A percentile compares a stretch with the other conserved stretches of the same genome.
Evolutionary conservation across 2,113 vertebrate species (phyloP).

Genomic region (Axis porcinus): DNA sequence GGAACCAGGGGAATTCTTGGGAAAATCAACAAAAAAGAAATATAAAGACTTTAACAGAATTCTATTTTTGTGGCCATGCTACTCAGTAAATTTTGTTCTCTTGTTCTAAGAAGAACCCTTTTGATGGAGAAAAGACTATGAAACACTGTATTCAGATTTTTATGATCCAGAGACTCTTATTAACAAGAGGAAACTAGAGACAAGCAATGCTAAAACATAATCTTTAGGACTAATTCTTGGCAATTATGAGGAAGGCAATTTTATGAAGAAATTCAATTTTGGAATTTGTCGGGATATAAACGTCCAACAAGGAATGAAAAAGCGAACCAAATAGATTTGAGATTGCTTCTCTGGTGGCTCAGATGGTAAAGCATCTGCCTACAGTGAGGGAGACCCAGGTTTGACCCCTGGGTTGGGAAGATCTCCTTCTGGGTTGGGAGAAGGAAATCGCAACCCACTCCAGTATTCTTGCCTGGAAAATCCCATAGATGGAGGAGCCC

Average conservation of each 20-base stretch:
- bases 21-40: conserved; percentile 38
- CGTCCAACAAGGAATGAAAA: not conserved
- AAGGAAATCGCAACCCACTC: too few relatives aligned
- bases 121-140: not conserved
- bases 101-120: conserved; percentile 8
- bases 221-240: not conserved
- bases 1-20: conserved; percentile 79
- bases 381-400: too few relatives aligned
- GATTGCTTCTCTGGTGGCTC: too few relatives aligned
- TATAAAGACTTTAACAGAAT: not conserved
- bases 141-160: not conserved
- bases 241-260: not conserved
- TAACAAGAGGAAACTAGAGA: not conserved
- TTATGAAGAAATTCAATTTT: not conserved
- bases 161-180: not conserved
- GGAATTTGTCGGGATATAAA: not conserved
- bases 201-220: not conserved
- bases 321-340: not conserved
- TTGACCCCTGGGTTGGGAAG: too few relatives aligned
- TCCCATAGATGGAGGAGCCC: too few relatives aligned
- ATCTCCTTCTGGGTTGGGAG: too few relatives aligned
- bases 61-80: not conserved
- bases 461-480: too few relatives aligned
- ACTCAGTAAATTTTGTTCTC: not conserved
- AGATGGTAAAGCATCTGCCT: too few relatives aligned